Base-by-base conservation (phyloP, 2,797 vertebrate species). In the Gymnoscopelus microlampas region DNA sequence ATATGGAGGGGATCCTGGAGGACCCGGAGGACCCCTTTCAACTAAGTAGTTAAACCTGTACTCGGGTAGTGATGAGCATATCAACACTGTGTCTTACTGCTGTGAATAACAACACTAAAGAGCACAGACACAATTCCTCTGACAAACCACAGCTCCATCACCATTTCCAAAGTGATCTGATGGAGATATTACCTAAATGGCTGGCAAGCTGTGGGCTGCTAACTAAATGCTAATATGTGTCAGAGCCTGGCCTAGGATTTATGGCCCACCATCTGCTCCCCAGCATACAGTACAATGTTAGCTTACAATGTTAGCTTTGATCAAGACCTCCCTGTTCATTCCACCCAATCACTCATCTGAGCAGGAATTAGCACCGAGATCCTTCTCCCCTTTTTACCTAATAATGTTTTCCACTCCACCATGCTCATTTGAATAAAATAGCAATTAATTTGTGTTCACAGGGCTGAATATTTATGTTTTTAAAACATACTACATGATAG, bases 221-320 rank as follows among this genome's bases (percentile, higher is more conserved):
- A 92, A 93, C 91, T 87, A 92, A 93, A 94, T 93, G 93, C 93
- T 94, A 95, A 94, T 94, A 90, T 91, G 91, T 94, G 92, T 94
- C 94, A 94, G 92, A 88, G 90, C 83, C 85, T 63, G 88, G 85
- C 73, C 71, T 75, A 90, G 92, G 91, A 94, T 94, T 94, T 93
- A 95, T 94, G 91, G 87, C 90, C 86, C 85, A 57, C 93, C 94
- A 94, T 95, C 94, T 95, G 94, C 91, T 94, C 93, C 89, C 85
- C 90, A 87, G 91, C 92, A 90, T 91, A 93, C 87, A 91, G 92
- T 93, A 91, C 89, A 91, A 91, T 91, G 91, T 94, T 92, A 91
- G 91, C 91, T 92, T 91, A 92, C 91, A 90, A 82, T 94, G 92
- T 95, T 94, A 93, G 92, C 93, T 94, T 93, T 93, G 87, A 93